Base-by-base conservation (phyloP, 30 jellyfish, hydroid and myxozoan species). In the Hydractinia symbiolongicarpus region DNA sequence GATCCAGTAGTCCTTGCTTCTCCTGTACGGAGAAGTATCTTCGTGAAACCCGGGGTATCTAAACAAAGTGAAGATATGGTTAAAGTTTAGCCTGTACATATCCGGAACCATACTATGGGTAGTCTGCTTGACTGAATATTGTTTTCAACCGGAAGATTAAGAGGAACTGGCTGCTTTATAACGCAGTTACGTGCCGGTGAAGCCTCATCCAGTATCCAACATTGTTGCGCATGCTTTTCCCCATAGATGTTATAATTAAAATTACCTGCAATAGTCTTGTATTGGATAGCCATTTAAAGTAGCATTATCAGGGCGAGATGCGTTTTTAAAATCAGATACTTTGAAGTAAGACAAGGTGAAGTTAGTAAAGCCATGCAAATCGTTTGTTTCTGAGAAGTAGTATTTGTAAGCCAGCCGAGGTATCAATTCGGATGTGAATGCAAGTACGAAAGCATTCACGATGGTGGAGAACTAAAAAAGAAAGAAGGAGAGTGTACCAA, bases 31-130 rank as follows among this genome's bases (percentile, higher is more conserved):
- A 8, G 49, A 8, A 15, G 50, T 14, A 4, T 60, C 49, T 67
- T 87, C 96, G 83, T 93, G 98, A 77, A 54, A 93, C 44, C 98
- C 98, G 6, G 98, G 98, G 82, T 85, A 93, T 66, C 98, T 93
- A 81, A 7, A 74, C 16, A 67, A 70, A 76, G 77, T 30, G 54
- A 15, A 76, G 9, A 69, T 8, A 15, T 30, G 44, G 44, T 30
- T 30, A 1, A 30, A 30, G 54, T 15, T 14, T 15, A 30, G 2
- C 44, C 44, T 30, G 44, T 30, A 30, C 44, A 30, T 30, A 30
- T 2, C 44, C 2, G 44, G 44, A 30, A 30, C 1, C 44, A 30
- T 30, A 30, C 44, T 30, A 30, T 30, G n/a, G n/a, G n/a, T n/a
- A 30, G 44, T 30, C 44, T 30, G 44, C 44, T 30, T 30, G 44